A percentile compares a stretch with the other conserved stretches of the same genome.
Evolutionary conservation across 2,113 vertebrate species (phyloP).

Genomic region (Gasterosteus nipponicus): DNA sequence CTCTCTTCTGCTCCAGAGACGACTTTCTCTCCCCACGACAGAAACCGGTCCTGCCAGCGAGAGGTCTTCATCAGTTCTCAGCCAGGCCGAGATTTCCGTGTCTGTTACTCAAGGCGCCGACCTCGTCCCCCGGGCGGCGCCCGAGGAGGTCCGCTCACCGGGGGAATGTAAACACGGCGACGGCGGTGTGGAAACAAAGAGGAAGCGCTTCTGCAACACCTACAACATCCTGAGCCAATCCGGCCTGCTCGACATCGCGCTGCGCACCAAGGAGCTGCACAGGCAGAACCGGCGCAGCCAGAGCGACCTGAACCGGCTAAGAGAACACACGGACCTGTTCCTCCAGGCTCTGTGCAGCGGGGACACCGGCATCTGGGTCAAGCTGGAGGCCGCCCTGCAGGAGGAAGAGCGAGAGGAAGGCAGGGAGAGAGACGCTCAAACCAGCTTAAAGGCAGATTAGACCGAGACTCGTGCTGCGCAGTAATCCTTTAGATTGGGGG

Average conservation of each 20-base stretch:
- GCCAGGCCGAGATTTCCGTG: slow-evolving; percentile 17
- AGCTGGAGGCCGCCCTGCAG: slow-evolving; percentile 82
- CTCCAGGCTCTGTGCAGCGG: slow-evolving; percentile 85
- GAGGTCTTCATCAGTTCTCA: slow-evolving; percentile 37
- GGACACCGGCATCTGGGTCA: slow-evolving; percentile 82
- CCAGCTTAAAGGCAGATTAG: slow-evolving; percentile 55
- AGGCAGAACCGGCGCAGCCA: slow-evolving; percentile 91
- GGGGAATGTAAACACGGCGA: slow-evolving; percentile 39
- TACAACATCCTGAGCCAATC: slow-evolving; percentile 89
- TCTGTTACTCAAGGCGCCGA: slow-evolving; percentile 6
- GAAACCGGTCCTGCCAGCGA: slow-evolving; percentile 50
- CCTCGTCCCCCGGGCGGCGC: neutral
- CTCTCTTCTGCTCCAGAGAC: slow-evolving; percentile 50
- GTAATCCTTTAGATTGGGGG: slow-evolving; percentile 35
- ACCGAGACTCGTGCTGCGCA: slow-evolving; percentile 5
- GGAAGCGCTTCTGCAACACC: slow-evolving; percentile 91
- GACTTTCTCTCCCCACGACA: slow-evolving; percentile 29
- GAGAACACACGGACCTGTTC: slow-evolving; percentile 87
- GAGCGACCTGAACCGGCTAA: slow-evolving; percentile 87
- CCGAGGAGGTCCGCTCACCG: neutral
- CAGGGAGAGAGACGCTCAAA: slow-evolving; percentile 24
- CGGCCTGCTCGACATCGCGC: slow-evolving; percentile 89
- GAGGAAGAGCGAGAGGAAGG: slow-evolving; percentile 62
- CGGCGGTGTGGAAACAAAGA: slow-evolving; percentile 72
- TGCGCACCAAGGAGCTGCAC: slow-evolving; percentile 93